Evolutionary conservation across 2,797 vertebrate species (phyloP), one percentile per base, ranked within the genome.

Genomic region (Setipinna tenuifilis): DNA sequence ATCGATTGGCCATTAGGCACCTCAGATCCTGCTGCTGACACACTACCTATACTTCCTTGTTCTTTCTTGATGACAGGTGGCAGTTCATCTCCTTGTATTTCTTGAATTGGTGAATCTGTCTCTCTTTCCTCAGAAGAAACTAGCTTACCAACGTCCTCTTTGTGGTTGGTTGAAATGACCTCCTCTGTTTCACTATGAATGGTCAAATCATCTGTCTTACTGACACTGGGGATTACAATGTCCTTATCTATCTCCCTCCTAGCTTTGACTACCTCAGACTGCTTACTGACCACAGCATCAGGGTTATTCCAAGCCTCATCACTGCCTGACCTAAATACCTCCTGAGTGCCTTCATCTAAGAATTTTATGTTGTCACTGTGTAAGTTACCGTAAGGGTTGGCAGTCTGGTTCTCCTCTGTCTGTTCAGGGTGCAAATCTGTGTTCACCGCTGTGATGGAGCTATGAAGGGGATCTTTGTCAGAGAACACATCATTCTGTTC

Each of bases 1-100:
- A 89, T 92, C 82, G 84, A 88, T 84, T 90, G 87, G 23, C 75
- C 65, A 10, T 19, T 59, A 16, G 17, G 19, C 0, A 78, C 71
- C 71, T 44, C 31, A 21, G 71, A 17, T 44, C 17, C 71, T 78
- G 19, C 11, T 78, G 71, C 7, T 35, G 28, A 14, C 28, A 31
- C 28, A 35, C 28, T 35, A 35, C 5, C 14, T 28, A 35, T 35
- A 16, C 65, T 19, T 21, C 41, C 31, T 21, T 44, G 31, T 44
- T 78, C 14, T 1, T 21, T 19, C 31, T 4, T 31, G 1, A 16
- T 78, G 16, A 41, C 71, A 21, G 61, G 61, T 25, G 17, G 71
- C 35, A 44, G 71, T 19, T 75, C 6, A 75, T 14, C 31, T 0
- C 31, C 35, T 31, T 44, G 71, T 21, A 78, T 44, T 78, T 78